A percentile compares a stretch with the other conserved stretches of the same genome.
Evolutionary conservation across 35 echinoderm and acorn worm genomes (phyloP).

Genomic region (Acanthaster planci): DNA sequence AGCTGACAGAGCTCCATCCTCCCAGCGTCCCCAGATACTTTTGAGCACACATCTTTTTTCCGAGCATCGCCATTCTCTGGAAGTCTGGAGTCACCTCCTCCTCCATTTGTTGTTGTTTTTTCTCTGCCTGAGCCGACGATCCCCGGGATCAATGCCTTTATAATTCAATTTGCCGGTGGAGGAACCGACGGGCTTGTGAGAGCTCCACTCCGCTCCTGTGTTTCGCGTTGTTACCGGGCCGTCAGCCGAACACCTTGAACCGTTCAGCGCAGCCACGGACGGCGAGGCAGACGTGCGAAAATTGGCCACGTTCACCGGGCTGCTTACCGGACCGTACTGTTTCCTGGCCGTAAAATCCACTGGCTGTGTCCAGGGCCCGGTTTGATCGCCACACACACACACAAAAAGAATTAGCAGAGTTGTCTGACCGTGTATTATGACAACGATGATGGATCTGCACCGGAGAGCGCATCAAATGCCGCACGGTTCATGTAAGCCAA

Average conservation of each 20-base stretch:
- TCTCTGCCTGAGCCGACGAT: neutral
- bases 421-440: neutral
- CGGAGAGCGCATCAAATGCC: slow-evolving; percentile 20
- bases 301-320: neutral
- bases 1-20: neutral
- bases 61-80: neutral
- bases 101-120: neutral
- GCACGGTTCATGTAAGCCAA: slow-evolving; percentile 22
- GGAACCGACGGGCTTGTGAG: too few relatives aligned
- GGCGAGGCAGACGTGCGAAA: slow-evolving; percentile 2
- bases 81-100: neutral
- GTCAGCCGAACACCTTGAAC: slow-evolving; percentile 8
- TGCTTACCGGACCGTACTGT: neutral
- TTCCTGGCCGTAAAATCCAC: slow-evolving; percentile 1
- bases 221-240: neutral
- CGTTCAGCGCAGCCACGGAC: neutral
- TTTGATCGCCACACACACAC: too few relatives aligned
- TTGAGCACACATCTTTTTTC: neutral
- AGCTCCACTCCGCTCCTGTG: too few relatives aligned
- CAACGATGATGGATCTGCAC: slow-evolving; percentile 14
- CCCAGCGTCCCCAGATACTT: neutral
- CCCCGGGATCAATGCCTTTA: neutral
- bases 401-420: too few relatives aligned
- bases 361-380: neutral
- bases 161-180: slow-evolving; percentile 14